A percentile compares a stretch with the other conserved stretches of the same genome.
Evolutionary conservation across 1,140 invertebrate species (phyloP).

Genomic region (Pogonognathellus flavescens): DNA sequence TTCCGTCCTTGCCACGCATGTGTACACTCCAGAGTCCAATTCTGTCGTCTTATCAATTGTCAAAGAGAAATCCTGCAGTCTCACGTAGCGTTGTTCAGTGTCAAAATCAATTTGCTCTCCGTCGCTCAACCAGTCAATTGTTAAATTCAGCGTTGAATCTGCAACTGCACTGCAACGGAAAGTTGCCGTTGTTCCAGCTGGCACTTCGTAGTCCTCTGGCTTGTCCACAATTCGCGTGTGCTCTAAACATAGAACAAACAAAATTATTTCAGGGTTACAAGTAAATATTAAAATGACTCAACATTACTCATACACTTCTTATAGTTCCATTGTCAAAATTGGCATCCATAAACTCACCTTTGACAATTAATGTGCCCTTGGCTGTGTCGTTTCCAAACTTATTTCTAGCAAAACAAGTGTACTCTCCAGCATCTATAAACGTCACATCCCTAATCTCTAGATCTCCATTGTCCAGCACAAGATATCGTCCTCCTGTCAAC

Average conservation of each 20-base stretch:
- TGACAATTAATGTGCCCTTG: constrained; percentile 83
- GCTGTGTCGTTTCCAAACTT: constrained; percentile 88
- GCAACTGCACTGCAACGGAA: constrained; percentile 93
- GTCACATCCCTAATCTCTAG: constrained; percentile 86
- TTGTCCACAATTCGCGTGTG: constrained; percentile 86
- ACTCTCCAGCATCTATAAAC: constrained; percentile 88
- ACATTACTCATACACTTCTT: background rate
- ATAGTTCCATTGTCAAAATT: background rate
- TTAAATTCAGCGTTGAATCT: constrained; percentile 83
- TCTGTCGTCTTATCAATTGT: constrained; percentile 94
- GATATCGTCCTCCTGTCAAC: constrained; percentile 77
- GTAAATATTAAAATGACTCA: background rate
- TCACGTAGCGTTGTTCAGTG: constrained; percentile 83
- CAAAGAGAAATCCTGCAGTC: constrained; percentile 90
- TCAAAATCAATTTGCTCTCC: constrained; percentile 90
- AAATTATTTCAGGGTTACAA: background rate
- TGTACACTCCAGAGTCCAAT: constrained; percentile 94
- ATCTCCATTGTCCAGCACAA: constrained; percentile 82
- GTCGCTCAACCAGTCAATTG: constrained; percentile 85
- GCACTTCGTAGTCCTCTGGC: constrained; percentile 91
- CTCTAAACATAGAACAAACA: constrained; percentile 70
- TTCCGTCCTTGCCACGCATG: constrained; percentile 92
- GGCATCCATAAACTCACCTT: constrained; percentile 74
- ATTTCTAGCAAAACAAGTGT: constrained; percentile 92
- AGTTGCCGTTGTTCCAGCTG: constrained; percentile 88